Base-by-base conservation (phyloP, 2,797 vertebrate species). In the Pangasius djambal region DNA sequence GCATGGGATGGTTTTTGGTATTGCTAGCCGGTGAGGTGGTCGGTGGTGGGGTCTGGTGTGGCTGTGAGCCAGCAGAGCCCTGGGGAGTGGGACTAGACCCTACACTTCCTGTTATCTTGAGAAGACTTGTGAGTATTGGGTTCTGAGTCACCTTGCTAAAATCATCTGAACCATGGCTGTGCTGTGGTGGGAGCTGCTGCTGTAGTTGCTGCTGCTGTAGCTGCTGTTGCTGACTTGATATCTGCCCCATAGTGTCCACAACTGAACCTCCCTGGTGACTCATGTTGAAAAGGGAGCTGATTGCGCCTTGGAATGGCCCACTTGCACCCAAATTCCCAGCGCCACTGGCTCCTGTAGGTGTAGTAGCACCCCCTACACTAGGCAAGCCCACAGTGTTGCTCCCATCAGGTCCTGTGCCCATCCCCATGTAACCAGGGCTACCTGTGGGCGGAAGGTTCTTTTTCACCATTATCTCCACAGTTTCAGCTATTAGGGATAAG, bases 1-100 rank as follows among this genome's bases (percentile, higher is more conserved):
- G 94, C 98, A 99, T 99, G 91, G 98, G 98, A 94, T 99, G 98
- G 94, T 99, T 99, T 95, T 99, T 99, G 93, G 99, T 99, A 96
- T 99, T 99, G 96, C 98, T 97, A 90, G 99, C 98, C 88, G 98
- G 98, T 72, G 98, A 99, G 77, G 99, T 98, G 88, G 98, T 98
- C 77, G 97, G 96, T 65, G 99, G 98, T 86, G 99, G 98, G 59
- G 98, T 99, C 93, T 99, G 98, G 92, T 98, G 98, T 86, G 98
- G 98, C 85, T 97, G 97, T 91, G 94, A 96, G 94, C 90, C 96
- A 93, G 92, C 87, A 55, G 93, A 67, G 93, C 94, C 88, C 94
- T 98, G 98, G 87, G 98, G 97, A 92, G 97, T 98, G 72, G 98
- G 98, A 94, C 98, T 99, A 65, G 98, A 97, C 86, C 98, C 98